Evolutionary conservation across 2,113 vertebrate genomes (phyloP), one percentile per base, ranked within the genome.

Genomic region (Ailurus styani): DNA sequence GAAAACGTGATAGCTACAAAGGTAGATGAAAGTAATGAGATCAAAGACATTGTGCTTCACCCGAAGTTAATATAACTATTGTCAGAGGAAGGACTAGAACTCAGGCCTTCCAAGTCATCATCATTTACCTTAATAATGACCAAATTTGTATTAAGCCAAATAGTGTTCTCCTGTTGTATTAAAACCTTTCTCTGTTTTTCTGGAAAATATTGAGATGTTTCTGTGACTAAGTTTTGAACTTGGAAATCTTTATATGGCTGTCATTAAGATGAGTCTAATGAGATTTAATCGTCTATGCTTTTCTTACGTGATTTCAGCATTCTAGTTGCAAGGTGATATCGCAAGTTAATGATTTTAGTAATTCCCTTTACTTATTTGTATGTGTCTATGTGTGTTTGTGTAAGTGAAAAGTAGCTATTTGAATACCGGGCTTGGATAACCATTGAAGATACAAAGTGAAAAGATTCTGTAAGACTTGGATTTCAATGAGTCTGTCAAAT

Each of bases 311-410:
- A 96, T 64, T 91, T 96, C 34, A 95, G 60, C 93, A 90, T 93
- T 81, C 42, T 70, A 70, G 55, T 75, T 52, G 3, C 50, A 96
- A 88, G 87, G 92, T 93, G 12, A 66, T 84, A 77, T 31, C 87
- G 54, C 8, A 93, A 85, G 40, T 88, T 87, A 93, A 90, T 90
- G 54, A 87, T 73, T 91, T 96, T 95, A 88, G 45, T 37, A 64
- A 54, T 68, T 70, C 52, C 87, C 52, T 95, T 92, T 70, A n/a
- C 34, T 89, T 86, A 64, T 42, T 64, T 94, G 6, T 85, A 37
- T 91, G 47, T 91, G 5, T 57, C 5, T 84, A 34, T 93, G 15
- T 90, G 14, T 81, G 6, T 62, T 85, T 93, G 3, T 42, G n/a
- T 84, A 77, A 83, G 50, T 50, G 54, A 23, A 89, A 95, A 90